Evolutionary conservation across 2,888 invertebrate species (phyloP).

Genomic region (Trichopria drosophilae): DNA sequence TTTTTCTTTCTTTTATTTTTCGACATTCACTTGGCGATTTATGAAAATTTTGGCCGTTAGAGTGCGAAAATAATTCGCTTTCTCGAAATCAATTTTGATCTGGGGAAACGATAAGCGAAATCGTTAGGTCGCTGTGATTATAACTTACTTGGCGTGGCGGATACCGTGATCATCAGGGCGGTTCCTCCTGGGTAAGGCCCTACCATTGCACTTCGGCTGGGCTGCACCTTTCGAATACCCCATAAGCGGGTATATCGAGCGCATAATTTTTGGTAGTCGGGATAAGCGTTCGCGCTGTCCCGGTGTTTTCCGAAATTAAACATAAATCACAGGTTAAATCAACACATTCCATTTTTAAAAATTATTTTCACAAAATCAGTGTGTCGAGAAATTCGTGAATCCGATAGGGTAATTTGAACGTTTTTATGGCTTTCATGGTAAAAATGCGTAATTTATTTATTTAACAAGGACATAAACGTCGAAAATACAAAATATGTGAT

Average conservation of each 20-base stretch:
- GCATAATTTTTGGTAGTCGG: conserved; percentile 68
- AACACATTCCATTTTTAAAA: not conserved
- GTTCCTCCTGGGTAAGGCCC: conserved; percentile 67
- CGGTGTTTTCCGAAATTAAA: conserved; percentile 43
- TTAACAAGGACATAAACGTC: too few species aligned
- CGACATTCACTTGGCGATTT: too few species aligned
- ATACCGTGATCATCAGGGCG: conserved; percentile 72
- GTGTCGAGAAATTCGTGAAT: too few species aligned
- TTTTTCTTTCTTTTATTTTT: too few species aligned
- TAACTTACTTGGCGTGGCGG: conserved; percentile 76
- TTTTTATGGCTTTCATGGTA: too few species aligned
- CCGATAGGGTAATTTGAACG: too few species aligned
- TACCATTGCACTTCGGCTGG: conserved; percentile 69
- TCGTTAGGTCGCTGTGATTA: conserved; percentile 24
- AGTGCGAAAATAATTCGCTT: too few species aligned
- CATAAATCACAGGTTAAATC: not conserved
- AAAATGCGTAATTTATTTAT: too few species aligned
- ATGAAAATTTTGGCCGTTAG: too few species aligned
- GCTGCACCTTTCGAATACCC: conserved; percentile 65
- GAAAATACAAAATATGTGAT: too few species aligned
- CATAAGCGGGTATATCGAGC: conserved; percentile 65
- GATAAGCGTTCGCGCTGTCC: conserved; percentile 69
- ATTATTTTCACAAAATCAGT: not conserved
- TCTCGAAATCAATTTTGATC: too few species aligned
- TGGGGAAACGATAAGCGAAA: too few species aligned